Conservation (phyloP, 2,888 invertebrate genomes). For the Caenorhabditis drosophilae region DNA sequence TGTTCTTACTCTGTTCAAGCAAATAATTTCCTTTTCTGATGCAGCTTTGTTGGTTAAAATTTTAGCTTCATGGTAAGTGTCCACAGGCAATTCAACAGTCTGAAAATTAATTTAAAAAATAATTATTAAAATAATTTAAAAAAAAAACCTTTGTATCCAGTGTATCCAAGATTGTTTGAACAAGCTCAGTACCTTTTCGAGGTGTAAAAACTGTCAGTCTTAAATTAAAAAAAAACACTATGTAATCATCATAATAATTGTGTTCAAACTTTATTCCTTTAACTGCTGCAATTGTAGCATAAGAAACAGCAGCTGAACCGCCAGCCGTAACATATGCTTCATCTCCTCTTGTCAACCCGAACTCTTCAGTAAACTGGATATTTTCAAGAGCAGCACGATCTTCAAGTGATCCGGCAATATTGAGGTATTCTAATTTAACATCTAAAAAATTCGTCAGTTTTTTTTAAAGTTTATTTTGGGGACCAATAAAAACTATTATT, state of each 20-base stretch:
- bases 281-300: conserved; percentile 91
- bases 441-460: conserved; percentile 74
- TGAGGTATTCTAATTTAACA: conserved; percentile 95
- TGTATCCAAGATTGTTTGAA: conserved; percentile 78
- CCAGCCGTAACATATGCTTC: conserved; percentile 96
- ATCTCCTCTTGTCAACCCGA: conserved; percentile 82
- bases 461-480: conserved; percentile 1
- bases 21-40: no score
- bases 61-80: no score
- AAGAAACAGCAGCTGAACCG: conserved; percentile 81
- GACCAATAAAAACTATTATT: conserved; percentile 2
- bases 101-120: conserved; percentile 76
- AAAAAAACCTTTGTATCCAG: conserved; percentile 80
- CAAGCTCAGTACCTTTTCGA: conserved; percentile 88
- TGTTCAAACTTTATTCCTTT: conserved; percentile 86
- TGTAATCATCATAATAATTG: neutral
- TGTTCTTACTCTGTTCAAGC: no score
- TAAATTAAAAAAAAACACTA: conserved; percentile 73
- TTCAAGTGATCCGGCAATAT: conserved; percentile 94
- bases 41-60: no score
- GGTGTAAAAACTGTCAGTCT: conserved; percentile 95
- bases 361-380: conserved; percentile 78
- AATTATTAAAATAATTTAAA: no score
- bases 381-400: conserved; percentile 80
- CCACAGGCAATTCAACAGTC: no score